These are phyloP conservation scores for Onthophagus taurus DNA, from an alignment of 1,140 invertebrate species.

Conservation along the genomic window DNA sequence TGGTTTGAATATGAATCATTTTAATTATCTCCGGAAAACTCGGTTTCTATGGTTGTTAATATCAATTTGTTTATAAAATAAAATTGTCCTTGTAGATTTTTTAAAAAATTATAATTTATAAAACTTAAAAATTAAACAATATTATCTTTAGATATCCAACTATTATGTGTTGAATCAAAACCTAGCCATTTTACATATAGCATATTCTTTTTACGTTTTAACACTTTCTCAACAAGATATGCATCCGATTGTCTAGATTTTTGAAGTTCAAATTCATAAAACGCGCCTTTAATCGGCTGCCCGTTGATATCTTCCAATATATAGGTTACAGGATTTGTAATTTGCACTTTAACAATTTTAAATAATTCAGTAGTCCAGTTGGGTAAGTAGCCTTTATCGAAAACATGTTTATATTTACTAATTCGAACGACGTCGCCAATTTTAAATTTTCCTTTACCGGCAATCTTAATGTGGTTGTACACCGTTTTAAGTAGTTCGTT, in stretches of 20 bases:
- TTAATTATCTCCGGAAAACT: too few species aligned
- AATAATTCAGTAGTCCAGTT: slow-evolving; percentile 32
- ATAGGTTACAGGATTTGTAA: slow-evolving; percentile 25
- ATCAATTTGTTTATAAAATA: too few species aligned
- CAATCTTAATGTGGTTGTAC: slow-evolving; percentile 12
- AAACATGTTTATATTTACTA: slow-evolving; percentile 21
- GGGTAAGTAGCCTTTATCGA: slow-evolving; percentile 30
- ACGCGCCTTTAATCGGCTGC: slow-evolving; percentile 21
- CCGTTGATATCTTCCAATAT: slow-evolving; percentile 17
- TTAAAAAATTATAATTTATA: too few species aligned
- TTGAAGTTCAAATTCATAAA: slow-evolving; percentile 29
- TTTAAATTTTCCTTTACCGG: slow-evolving; percentile 10
- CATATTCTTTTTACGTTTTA: slow-evolving; percentile 26
- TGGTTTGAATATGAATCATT: too few species aligned
- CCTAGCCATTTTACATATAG: slow-evolving; percentile 31
- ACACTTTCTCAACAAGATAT: slow-evolving; percentile 32
- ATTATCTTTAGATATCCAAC: slow-evolving; percentile 13
- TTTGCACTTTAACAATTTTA: slow-evolving; percentile 22
- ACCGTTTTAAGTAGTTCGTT: slow-evolving; percentile 3
- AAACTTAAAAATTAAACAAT: too few species aligned
- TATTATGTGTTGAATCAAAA: slow-evolving; percentile 18
- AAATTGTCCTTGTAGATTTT: too few species aligned
- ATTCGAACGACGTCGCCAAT: slow-evolving; percentile 16
- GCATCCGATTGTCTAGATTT: slow-evolving; percentile 26
- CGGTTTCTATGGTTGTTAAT: too few species aligned